phyloP scores from a whole-genome alignment of 2,797 vertebrate genomes.

The Sylvilagus floridanus region DNA sequence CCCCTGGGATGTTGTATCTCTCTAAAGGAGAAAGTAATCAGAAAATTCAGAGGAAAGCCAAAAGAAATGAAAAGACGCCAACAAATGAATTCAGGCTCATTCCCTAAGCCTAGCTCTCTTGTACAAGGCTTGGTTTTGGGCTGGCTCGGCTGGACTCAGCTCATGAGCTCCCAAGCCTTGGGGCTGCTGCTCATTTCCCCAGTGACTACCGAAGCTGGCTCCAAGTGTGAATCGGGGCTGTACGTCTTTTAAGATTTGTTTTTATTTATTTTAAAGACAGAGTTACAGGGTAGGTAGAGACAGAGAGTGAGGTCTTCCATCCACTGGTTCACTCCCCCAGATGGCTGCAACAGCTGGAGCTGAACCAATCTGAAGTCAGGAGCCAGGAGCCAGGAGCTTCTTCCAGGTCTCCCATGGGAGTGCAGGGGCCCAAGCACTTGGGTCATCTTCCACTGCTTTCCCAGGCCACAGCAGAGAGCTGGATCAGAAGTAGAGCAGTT shows the following conservation, averaged over 20 bases:
- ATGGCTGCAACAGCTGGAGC: no score
- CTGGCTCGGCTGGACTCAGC: background rate
- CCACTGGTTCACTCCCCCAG: no score
- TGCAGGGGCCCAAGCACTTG: no score
- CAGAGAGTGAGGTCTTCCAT: no score
- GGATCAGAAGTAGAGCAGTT: no score
- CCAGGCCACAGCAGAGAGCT: no score
- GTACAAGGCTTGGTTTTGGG: background rate
- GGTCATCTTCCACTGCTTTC: no score
- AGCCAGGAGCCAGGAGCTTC: no score
- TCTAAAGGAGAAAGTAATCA: background rate
- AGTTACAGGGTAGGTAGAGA: no score
- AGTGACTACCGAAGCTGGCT: background rate
- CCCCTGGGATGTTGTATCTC: background rate
- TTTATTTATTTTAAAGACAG: no score
- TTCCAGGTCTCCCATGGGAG: no score
- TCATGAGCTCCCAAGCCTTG: background rate
- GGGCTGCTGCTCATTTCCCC: background rate
- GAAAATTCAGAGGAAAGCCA: background rate
- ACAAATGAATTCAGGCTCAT: background rate
- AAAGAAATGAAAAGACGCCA: slow-evolving; percentile 17
- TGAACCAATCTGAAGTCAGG: no score
- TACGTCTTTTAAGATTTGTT: background rate
- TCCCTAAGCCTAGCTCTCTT: background rate
- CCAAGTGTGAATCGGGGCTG: background rate